A percentile compares a stretch with the other conserved stretches of the same genome.
Conservation (phyloP, 2,888 invertebrate genomes). For the Busseola fusca region DNA sequence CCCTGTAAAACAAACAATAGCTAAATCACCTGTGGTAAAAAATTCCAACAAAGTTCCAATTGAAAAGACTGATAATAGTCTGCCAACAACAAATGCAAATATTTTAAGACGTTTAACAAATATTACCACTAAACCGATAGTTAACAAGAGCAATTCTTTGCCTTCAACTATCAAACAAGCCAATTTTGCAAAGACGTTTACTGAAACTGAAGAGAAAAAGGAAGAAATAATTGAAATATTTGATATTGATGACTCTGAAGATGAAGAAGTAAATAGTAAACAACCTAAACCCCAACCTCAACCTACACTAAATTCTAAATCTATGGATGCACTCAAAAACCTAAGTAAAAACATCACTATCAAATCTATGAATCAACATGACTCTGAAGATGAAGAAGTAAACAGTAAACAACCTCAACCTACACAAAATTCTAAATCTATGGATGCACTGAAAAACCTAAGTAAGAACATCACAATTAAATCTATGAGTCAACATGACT, state of each 20-base stretch:
- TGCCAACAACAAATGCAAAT: conserved; percentile 33
- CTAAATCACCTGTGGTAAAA: conserved; percentile 18
- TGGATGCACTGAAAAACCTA: conserved; percentile 71
- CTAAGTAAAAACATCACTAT: conserved; percentile 76
- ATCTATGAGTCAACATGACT: conserved; percentile 59
- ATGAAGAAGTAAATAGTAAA: conserved; percentile 67
- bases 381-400: conserved; percentile 67
- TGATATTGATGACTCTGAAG: conserved; percentile 84
- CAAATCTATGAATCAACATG: conserved; percentile 67
- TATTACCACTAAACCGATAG: conserved; percentile 56
- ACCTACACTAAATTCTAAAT: conserved; percentile 47
- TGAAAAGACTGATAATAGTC: conserved; percentile 26
- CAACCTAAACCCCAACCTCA: conserved; percentile 21
- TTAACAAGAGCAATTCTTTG: conserved; percentile 30
- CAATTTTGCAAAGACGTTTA: conserved; percentile 61
- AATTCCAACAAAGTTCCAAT: conserved; percentile 5
- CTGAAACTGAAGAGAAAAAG: conserved; percentile 61
- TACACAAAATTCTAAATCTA: conserved; percentile 51
- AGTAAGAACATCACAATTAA: conserved; percentile 77
- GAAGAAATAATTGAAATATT: conserved; percentile 80
- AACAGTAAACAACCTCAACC: conserved; percentile 40
- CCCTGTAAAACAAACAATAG: conserved; percentile 1
- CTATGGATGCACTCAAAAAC: conserved; percentile 69
- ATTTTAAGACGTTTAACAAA: conserved; percentile 44
- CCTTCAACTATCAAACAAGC: conserved; percentile 47